Evolutionary conservation across 2,113 vertebrate species (phyloP).

Genomic region (Cyprinodon tularosa): DNA sequence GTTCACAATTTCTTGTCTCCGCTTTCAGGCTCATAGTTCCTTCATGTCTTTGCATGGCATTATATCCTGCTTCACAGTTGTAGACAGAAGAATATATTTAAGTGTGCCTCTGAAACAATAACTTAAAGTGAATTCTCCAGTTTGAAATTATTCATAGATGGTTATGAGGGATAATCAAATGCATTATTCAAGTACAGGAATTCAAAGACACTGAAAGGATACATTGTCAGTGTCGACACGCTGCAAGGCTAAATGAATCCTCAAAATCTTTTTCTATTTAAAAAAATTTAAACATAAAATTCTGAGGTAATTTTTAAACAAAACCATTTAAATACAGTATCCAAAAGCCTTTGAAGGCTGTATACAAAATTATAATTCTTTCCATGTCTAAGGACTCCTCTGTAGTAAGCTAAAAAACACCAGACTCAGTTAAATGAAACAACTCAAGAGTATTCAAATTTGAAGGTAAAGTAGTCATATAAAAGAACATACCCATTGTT

Average conservation of each 20-base stretch:
- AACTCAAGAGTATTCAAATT: conserved; percentile 42
- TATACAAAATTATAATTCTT: conserved; percentile 2
- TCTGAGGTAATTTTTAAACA: conserved; percentile 37
- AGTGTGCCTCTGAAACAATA: conserved; percentile 25
- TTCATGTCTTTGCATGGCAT: conserved; percentile 24
- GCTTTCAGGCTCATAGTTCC: conserved; percentile 51
- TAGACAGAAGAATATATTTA: conserved; percentile 35
- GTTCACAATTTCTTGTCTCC: conserved; percentile 67
- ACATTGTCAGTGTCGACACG: not conserved
- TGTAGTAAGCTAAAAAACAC: conserved; percentile 26
- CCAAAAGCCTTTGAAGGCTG: conserved; percentile 53
- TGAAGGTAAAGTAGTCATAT: conserved; percentile 30
- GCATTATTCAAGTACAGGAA: not conserved
- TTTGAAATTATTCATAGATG: not conserved
- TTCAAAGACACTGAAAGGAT: not conserved
- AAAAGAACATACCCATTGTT: conserved; percentile 43
- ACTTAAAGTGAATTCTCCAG: not conserved
- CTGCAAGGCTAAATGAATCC: too few species aligned
- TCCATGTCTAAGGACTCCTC: conserved; percentile 44
- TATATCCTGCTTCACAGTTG: conserved; percentile 22
- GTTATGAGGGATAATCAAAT: not conserved
- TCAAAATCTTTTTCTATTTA: not conserved
- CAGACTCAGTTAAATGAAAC: conserved; percentile 66
- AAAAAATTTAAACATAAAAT: conserved; percentile 3
- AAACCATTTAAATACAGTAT: conserved; percentile 56